These are phyloP conservation scores for Eueides isabella DNA, from an alignment of 1,140 invertebrate genomes.

Conservation along the genomic window DNA sequence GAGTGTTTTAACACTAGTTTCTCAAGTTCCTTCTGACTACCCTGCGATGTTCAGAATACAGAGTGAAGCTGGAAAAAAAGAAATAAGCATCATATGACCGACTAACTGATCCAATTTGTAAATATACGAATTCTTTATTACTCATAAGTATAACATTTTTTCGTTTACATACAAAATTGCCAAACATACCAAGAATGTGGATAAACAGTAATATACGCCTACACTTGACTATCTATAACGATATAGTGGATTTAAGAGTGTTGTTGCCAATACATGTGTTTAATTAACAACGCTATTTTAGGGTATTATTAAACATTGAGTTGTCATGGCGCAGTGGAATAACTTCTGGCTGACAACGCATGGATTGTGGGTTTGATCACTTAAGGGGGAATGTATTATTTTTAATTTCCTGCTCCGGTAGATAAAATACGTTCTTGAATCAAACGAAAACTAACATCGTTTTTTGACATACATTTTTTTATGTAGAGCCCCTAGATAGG, in stretches of 20 bases:
- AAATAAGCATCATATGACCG: not conserved
- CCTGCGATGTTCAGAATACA: too few relatives aligned
- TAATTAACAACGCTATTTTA: not conserved
- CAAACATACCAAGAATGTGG: conserved; percentile 31
- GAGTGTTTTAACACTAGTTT: too few relatives aligned
- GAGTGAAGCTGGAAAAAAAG: not conserved
- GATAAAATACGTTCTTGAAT: not conserved
- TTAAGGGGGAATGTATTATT: not conserved
- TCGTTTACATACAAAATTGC: conserved; percentile 41
- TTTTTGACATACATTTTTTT: too few relatives aligned
- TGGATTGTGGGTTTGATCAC: not conserved
- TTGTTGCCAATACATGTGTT: not conserved
- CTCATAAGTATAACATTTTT: conserved; percentile 35
- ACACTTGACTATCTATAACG: conserved; percentile 25
- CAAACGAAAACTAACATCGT: too few relatives aligned
- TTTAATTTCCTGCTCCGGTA: not conserved
- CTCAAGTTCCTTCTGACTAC: too few relatives aligned
- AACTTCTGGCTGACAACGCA: not conserved
- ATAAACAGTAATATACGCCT: conserved; percentile 24
- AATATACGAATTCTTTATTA: conserved; percentile 39
- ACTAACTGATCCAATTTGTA: conserved; percentile 29
- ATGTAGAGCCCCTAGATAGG: too few relatives aligned
- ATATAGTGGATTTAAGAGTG: not conserved
- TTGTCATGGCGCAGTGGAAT: not conserved
- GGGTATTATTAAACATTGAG: not conserved